These are phyloP conservation scores for Accipiter cooperii DNA, from an alignment of 2,113 vertebrate species.

Conservation along the genomic window DNA sequence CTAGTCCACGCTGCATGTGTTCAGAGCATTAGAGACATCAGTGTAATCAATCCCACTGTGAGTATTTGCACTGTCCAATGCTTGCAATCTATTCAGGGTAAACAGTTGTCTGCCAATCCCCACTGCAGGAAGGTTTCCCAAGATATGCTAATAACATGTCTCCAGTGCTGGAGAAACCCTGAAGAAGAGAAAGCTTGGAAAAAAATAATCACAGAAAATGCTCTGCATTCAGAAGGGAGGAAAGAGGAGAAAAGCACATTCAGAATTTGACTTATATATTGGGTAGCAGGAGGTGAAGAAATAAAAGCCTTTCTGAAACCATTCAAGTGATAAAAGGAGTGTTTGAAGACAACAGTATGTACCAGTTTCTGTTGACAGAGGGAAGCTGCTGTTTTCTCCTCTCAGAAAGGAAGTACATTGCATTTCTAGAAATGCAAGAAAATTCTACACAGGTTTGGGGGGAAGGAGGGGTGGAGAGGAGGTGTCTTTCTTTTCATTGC, in stretches of 20 bases:
- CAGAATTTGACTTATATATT: neutral
- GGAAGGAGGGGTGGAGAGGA: neutral
- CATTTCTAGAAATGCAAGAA: neutral
- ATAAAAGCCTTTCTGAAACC: neutral
- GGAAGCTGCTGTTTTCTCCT: neutral
- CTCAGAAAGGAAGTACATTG: neutral
- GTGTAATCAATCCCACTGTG: conserved; percentile 8
- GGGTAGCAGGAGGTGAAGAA: neutral
- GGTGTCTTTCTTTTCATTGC: neutral
- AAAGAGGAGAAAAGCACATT: neutral
- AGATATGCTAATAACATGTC: neutral
- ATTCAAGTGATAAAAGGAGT: neutral
- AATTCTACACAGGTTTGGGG: neutral
- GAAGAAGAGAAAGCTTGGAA: neutral
- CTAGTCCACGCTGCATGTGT: neutral
- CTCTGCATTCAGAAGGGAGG: neutral
- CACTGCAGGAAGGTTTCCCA: neutral
- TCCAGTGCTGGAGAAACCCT: neutral
- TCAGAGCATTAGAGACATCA: neutral
- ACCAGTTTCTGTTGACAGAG: neutral
- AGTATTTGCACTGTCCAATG: conserved; percentile 12
- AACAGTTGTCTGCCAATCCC: conserved; percentile 45
- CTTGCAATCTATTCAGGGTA: conserved; percentile 44
- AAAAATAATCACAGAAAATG: neutral
- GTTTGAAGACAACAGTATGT: neutral